Evolutionary conservation across 2,888 invertebrate genomes (phyloP), one percentile per base, ranked within the genome.

Genomic region (Drosophila paramelanica): DNA sequence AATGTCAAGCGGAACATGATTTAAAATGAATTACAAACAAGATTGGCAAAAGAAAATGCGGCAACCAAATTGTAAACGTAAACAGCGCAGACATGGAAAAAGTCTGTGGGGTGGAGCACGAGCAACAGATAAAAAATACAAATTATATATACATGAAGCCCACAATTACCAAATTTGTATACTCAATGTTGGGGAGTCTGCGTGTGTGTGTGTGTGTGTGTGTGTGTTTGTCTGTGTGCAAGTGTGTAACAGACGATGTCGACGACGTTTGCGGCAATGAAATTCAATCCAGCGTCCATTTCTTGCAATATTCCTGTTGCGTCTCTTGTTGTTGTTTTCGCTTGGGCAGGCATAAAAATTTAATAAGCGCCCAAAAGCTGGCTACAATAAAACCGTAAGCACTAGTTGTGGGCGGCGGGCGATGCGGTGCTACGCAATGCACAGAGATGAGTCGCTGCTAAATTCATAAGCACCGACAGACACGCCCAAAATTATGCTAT

Each of bases 61-160:
- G 42, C 25, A 61, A 45, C 36, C 20, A 53, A 31, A 33, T 66
- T 57, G 14, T 36, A 20, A 45, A 46, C 23, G 25, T 38, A 38
- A 50, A 33, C 50, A 46, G 38, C 50, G 47, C 31, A 25, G 49
- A 20, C 11, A 36, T 13, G 51, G 42, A 23, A 33, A 43, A 39
- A 20, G 52, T 1, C 33, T 14, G 20, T 23, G 36, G 14, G 25
- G 10, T 41, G 14, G 10, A 11, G 14, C 58, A 61, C 47, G 52
- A 45, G 27, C 10, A 46, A 38, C 3, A 23, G 23, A 23, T 23
- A 23, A 47, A 46, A 58, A 67, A 64, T 61, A 67, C 55, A 81
- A 80, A 84, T 83, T 81, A 83, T 78, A 87, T 87, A 83, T 87
- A 81, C 79, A 83, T 83, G 73, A 83, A 73, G 75, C 51, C 56